Base-by-base conservation (phyloP, 1,140 invertebrate species). In the Argopecten irradians region DNA sequence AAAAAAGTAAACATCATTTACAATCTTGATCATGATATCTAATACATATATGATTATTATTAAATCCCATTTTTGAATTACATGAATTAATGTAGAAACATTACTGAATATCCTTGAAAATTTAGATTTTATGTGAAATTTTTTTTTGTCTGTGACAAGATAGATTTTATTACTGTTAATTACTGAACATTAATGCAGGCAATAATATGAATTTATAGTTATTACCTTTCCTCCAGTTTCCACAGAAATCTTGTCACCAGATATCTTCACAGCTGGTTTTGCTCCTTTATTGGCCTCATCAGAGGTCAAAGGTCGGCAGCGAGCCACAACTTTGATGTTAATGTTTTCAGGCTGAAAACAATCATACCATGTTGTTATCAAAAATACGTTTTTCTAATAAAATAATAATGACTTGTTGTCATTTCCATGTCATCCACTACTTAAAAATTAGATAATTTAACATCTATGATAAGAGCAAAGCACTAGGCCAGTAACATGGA, bases 321-420 rank as follows among this genome's bases (percentile, higher is more conserved):
- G 91, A 36, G 91, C 93, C 33, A 93, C 86, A n/a, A 94, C 93
- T 46, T 93, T 94, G 8, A 94, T 91, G 8, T 55, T 84, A 32
- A 93, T 87, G 86, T 89, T 93, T 90, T 94, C 94, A 39, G 94
- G 94, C 94, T 94, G 87, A 88, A 93, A 92, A 19, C 32, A 86
- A 88, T 83, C 9, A 55, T 22, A 36, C 84, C 13, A 43, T 39
- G 5, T 33, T 28, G 5, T 33, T 19, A 82, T 8, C 7, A 82
- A n/a, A 82, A 8, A 28, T n/a, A 28, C 5, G 9, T 82, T 8
- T 82, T 82, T 39, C 36, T 8, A 39, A 39, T 39, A 5, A 83
- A 83, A 2, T 13, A 83, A 71, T n/a, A 5, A n/a, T n/a, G 55
- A 71, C 55, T 71, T 28, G 32, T 71, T 71, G 22, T 71, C 55